Conservation (phyloP, 2,113 vertebrate species). For the Anarhynchus alexandrinus region DNA sequence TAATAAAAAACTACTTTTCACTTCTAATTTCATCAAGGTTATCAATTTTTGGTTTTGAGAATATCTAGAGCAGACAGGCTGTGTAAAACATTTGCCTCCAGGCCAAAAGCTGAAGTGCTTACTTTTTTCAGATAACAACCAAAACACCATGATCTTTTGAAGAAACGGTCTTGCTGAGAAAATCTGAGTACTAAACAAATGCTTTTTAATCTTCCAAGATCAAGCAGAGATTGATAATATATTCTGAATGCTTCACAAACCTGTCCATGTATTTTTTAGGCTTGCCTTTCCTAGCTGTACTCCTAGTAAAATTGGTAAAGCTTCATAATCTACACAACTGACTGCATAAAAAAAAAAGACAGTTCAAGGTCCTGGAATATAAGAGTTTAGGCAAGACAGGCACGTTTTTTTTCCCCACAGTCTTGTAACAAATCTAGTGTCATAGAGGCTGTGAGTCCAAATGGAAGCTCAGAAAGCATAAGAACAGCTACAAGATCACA, state of each 20-base stretch:
- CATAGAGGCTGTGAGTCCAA: not conserved
- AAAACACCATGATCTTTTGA: not conserved
- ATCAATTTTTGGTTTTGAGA: not conserved
- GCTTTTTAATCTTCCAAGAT: not conserved
- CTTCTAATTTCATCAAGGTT: not conserved
- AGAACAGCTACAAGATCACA: not conserved
- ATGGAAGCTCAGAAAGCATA: not conserved
- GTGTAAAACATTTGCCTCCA: not conserved
- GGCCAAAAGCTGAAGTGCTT: not conserved
- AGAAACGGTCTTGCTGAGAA: not conserved
- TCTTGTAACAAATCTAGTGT: not conserved
- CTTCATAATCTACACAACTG: not conserved
- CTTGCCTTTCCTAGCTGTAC: not conserved
- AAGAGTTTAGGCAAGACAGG: not conserved
- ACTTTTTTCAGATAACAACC: not conserved
- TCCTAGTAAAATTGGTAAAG: not conserved
- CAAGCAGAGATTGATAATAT: not conserved
- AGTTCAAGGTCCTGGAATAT: not conserved
- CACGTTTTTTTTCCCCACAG: fast-evolving
- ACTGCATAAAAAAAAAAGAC: not conserved
- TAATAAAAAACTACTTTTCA: not conserved
- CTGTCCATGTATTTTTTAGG: not conserved
- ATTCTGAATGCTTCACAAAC: not conserved
- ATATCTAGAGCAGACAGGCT: not conserved
- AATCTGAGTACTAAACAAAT: not conserved